Base-by-base conservation (phyloP, 2,888 invertebrate species). In the Lissocephala sabroskyi region DNA sequence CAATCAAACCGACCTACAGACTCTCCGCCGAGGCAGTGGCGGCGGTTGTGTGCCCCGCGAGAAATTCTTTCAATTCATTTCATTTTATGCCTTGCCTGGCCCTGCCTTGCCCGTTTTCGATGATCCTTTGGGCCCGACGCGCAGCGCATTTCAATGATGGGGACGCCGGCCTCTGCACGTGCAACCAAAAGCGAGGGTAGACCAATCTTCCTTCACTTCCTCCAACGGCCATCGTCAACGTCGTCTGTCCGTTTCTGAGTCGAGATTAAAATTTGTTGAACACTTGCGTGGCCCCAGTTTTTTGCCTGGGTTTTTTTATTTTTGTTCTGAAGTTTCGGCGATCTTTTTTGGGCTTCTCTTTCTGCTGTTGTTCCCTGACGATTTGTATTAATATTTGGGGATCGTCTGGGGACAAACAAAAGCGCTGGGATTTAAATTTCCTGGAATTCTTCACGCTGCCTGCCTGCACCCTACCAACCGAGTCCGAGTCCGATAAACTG, bases 31-130 rank as follows among this genome's bases (percentile, higher is more conserved):
- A 13, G 9, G 7, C 35, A 14, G 35, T 13, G 17, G 16, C 35
- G 13, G 17, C 39, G 29, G 32, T 46, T 32, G 40, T 55, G 52
- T 41, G 73, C 68, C 53, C 68, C 65, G 74, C 74, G 47, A 74
- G 71, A 71, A 68, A 68, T 68, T 74, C 68, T 66, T 68, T 71
- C 75, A 74, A 68, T 68, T 68, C 67, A 68, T 75, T 75, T 68
- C 55, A 41, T 45, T 44, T 44, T 43, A 39, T 32, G 48, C 44
- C 10, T n/a, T 17, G 29, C 49, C n/a, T n/a, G n/a, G n/a, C n/a
- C n/a, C n/a, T 41, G 44, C 28, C 35, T 41, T 7, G 23, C n/a
- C 10, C 1, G n/a, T 19, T 7, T 23, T n/a, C n/a, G 33, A 26
- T 16, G 59, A 71, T 67, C 68, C 71, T 68, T 57, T 57, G 68